phyloP scores from a whole-genome alignment of 2,113 vertebrate genomes.

The Edolisoma coerulescens region DNA sequence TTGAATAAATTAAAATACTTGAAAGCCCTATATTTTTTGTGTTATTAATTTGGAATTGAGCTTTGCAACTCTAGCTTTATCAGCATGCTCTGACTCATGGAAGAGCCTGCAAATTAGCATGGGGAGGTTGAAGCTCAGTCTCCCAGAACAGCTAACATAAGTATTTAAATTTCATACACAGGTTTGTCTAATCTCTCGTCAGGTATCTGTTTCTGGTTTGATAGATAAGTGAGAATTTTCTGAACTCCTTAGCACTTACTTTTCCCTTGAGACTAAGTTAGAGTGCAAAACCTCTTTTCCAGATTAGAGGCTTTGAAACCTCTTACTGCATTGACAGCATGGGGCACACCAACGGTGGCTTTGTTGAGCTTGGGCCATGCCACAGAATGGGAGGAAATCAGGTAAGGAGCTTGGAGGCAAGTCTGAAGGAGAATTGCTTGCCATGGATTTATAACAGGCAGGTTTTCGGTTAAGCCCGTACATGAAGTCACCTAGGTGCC shows the following conservation, averaged over 20 bases:
- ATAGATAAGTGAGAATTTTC: neutral
- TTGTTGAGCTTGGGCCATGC: conserved; percentile 90
- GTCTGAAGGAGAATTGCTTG: neutral
- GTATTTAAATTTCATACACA: neutral
- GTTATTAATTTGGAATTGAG: neutral
- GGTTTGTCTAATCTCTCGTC: neutral
- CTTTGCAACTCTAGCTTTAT: neutral
- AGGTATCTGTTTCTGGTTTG: neutral
- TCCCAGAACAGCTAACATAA: neutral
- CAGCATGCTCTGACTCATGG: neutral
- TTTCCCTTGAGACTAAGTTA: neutral
- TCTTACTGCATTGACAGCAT: conserved; percentile 97
- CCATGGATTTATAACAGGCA: neutral
- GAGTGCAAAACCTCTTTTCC: neutral
- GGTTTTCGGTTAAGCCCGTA: neutral
- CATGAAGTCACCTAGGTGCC: neutral
- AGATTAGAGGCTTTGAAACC: conserved; percentile 91
- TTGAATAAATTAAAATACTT: neutral
- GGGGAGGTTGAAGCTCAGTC: neutral
- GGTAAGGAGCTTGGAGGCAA: conserved; percentile 70
- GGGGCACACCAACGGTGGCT: conserved; percentile 93
- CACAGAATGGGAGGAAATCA: conserved; percentile 98
- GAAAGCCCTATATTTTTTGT: neutral
- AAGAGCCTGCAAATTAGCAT: neutral
- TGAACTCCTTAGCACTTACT: neutral